Evolutionary conservation across 2,888 invertebrate genomes (phyloP).

Genomic region (Drosophila helvetica): DNA sequence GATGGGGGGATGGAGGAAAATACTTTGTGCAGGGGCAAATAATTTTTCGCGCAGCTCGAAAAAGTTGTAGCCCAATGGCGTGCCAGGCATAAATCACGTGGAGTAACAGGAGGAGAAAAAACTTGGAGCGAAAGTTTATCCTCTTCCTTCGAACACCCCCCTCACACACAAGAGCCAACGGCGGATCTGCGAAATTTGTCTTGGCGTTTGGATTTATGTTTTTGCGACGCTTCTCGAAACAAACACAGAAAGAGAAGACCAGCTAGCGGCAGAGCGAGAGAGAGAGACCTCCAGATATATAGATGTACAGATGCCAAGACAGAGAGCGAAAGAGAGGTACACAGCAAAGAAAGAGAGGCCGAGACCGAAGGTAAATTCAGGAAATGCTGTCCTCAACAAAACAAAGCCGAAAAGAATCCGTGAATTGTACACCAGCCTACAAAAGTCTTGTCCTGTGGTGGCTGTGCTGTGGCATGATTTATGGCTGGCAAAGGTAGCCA

Average conservation of each 20-base stretch:
- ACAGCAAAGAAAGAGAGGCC: slow-evolving; percentile 9
- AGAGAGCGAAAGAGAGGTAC: slow-evolving; percentile 1
- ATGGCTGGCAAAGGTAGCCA: slow-evolving; percentile 72
- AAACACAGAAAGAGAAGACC: slow-evolving; percentile 54
- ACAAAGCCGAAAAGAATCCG: slow-evolving; percentile 67
- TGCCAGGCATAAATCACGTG: slow-evolving; percentile 71
- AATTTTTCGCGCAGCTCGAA: slow-evolving; percentile 59
- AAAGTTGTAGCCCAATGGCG: slow-evolving; percentile 74
- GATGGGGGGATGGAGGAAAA: slow-evolving; percentile 11
- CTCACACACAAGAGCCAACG: slow-evolving; percentile 38
- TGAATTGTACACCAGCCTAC: slow-evolving; percentile 58
- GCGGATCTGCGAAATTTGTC: slow-evolving; percentile 81
- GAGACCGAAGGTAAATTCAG: slow-evolving; percentile 75
- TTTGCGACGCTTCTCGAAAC: slow-evolving; percentile 75
- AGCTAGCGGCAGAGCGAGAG: slow-evolving; percentile 8
- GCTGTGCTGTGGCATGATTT: slow-evolving; percentile 64
- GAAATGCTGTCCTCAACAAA: slow-evolving; percentile 80
- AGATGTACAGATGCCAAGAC: slow-evolving; percentile 23
- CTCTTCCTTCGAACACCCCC: background rate
- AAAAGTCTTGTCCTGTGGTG: slow-evolving; percentile 34
- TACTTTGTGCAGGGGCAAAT: slow-evolving; percentile 51
- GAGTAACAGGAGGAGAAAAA: slow-evolving; percentile 63
- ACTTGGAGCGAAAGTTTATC: slow-evolving; percentile 68
- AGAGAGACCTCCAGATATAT: slow-evolving; percentile 7
- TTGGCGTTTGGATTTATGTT: slow-evolving; percentile 80